These are phyloP conservation scores for Sycophila sp. DNA, from an alignment of 1,140 invertebrate genomes.

Conservation along the genomic window DNA sequence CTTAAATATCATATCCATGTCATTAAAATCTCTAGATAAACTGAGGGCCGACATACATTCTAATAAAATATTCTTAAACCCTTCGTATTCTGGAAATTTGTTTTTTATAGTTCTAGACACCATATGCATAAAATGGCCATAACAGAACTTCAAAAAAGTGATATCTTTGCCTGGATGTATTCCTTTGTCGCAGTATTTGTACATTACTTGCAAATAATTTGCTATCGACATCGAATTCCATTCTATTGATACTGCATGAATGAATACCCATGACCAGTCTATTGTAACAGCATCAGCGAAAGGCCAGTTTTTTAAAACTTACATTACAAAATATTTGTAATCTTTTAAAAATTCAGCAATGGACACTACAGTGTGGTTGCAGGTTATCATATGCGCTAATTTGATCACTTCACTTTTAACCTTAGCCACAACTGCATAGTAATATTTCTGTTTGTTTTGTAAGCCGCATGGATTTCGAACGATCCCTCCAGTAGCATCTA, in stretches of 20 bases:
- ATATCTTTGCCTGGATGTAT: background rate
- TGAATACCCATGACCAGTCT: constrained; percentile 31
- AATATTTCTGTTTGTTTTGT: constrained; percentile 1
- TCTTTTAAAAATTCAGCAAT: constrained; percentile 23
- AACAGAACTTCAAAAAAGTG: background rate
- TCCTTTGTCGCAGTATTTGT: background rate
- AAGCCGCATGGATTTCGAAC: constrained; percentile 11
- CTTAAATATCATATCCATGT: background rate
- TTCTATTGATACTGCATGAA: background rate
- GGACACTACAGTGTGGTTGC: constrained; percentile 13
- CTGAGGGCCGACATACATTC: background rate
- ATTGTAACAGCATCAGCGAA: background rate
- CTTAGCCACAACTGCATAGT: constrained; percentile 17
- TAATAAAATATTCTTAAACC: background rate
- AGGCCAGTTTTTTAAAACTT: constrained; percentile 12
- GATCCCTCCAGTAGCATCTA: constrained; percentile 34
- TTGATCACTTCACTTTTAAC: constrained; percentile 5
- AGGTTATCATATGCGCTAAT: constrained; percentile 25
- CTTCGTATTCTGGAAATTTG: background rate
- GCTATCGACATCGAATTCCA: constrained; percentile 27
- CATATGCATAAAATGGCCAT: background rate
- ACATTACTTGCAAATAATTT: constrained; percentile 17
- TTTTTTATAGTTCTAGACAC: background rate
- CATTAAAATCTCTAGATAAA: background rate
- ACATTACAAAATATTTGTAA: background rate